These are phyloP conservation scores for Lacerta viridis DNA, from an alignment of 2,797 vertebrate species.

Conservation along the genomic window DNA sequence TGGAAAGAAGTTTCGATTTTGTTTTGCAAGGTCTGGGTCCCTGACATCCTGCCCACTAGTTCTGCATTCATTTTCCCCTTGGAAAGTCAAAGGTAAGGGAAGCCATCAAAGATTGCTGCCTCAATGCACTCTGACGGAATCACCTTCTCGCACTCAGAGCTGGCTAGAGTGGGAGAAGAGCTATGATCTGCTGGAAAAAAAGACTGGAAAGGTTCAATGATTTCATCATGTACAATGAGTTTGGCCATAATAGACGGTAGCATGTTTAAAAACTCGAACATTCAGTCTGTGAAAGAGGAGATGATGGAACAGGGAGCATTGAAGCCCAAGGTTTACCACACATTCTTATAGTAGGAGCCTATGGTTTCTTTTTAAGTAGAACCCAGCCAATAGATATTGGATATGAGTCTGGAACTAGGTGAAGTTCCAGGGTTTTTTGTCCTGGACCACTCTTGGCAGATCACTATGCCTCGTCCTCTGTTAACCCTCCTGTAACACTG, in stretches of 20 bases:
- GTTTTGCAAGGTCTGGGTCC: too few relatives aligned
- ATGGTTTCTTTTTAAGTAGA: neutral
- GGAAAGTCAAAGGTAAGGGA: too few relatives aligned
- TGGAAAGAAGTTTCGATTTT: too few relatives aligned
- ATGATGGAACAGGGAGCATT: neutral
- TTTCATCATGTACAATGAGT: too few relatives aligned
- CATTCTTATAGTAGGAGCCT: neutral
- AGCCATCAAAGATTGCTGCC: too few relatives aligned
- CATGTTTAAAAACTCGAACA: neutral
- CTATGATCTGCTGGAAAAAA: too few relatives aligned
- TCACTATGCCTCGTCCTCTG: neutral
- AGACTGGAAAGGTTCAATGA: too few relatives aligned
- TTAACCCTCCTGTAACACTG: neutral
- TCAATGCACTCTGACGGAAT: too few relatives aligned
- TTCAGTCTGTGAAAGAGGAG: neutral
- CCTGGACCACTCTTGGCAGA: neutral
- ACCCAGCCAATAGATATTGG: neutral
- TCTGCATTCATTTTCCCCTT: too few relatives aligned
- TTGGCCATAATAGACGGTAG: neutral
- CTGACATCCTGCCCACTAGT: too few relatives aligned
- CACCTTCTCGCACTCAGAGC: too few relatives aligned
- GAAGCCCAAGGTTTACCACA: neutral
- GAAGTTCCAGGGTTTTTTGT: neutral
- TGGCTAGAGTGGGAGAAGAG: too few relatives aligned
- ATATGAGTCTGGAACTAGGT: neutral